Conservation (phyloP, 2,797 vertebrate genomes). For the Choloepus didactylus region DNA sequence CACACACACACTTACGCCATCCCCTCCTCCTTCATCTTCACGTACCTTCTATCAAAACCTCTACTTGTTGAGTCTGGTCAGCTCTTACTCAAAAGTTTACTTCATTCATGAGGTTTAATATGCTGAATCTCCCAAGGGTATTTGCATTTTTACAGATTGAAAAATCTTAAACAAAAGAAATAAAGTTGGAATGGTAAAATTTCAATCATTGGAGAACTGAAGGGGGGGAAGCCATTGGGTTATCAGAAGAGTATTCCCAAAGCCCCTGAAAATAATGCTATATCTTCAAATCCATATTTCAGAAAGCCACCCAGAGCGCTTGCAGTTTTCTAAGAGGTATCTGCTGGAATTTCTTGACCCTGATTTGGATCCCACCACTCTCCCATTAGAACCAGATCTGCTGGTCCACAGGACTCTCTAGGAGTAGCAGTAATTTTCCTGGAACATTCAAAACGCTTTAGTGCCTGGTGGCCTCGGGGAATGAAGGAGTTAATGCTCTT, state of each 20-base stretch:
- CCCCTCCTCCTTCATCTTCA: not conserved
- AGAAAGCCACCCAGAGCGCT: not conserved
- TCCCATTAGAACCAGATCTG: not conserved
- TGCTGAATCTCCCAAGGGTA: not conserved
- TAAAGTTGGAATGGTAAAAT: slow-evolving; percentile 12
- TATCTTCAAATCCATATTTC: not conserved
- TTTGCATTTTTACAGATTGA: not conserved
- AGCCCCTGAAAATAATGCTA: not conserved
- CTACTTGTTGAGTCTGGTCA: not conserved
- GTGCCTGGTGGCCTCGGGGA: slow-evolving; percentile 23
- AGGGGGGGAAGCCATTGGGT: not conserved
- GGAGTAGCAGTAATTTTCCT: not conserved
- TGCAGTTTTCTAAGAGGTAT: not conserved
- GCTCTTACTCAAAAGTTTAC: not conserved
- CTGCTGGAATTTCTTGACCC: slow-evolving; percentile 11
- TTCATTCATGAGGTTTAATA: not conserved
- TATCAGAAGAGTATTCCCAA: not conserved
- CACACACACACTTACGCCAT: not conserved
- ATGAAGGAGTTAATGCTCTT: slow-evolving; percentile 80
- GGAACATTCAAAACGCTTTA: not conserved
- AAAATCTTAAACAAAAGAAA: slow-evolving; percentile 62
- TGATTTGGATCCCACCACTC: not conserved
- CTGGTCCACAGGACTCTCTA: not conserved
- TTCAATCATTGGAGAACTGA: slow-evolving; percentile 40
- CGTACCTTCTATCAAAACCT: not conserved